These are phyloP conservation scores for Chaunax sp. DNA, from an alignment of 2,797 vertebrate species.

Conservation along the genomic window DNA sequence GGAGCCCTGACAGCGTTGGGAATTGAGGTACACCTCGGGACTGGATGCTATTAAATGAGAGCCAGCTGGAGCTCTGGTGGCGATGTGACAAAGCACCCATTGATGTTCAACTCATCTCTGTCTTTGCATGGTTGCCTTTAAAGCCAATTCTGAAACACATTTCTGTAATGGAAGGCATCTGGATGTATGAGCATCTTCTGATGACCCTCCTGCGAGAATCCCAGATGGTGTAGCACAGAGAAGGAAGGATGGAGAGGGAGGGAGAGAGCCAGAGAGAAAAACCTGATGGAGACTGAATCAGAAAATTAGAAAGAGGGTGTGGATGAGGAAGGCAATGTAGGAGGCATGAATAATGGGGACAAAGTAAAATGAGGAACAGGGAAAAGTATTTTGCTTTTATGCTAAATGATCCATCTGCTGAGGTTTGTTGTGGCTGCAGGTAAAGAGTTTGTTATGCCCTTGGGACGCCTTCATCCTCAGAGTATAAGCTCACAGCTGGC, in stretches of 20 bases:
- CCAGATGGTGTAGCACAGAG: constrained; percentile 42
- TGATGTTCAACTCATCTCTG: constrained; percentile 4
- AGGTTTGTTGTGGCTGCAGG: constrained; percentile 52
- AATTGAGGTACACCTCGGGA: constrained; percentile 48
- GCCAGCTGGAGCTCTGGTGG: constrained; percentile 64
- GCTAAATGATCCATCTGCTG: constrained; percentile 51
- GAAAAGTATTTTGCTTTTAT: constrained; percentile 40
- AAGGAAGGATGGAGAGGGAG: constrained; percentile 21
- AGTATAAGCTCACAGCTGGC: constrained; percentile 50
- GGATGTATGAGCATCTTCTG: constrained; percentile 52
- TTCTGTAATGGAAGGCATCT: constrained; percentile 66
- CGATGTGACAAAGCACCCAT: constrained; percentile 20
- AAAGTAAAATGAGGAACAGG: constrained; percentile 29
- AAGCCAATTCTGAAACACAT: constrained; percentile 59
- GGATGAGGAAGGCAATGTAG: constrained; percentile 26
- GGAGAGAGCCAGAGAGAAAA: constrained; percentile 18
- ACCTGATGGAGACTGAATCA: constrained; percentile 29
- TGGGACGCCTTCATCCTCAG: constrained; percentile 47
- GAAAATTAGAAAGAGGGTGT: constrained; percentile 30
- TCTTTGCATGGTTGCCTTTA: constrained; percentile 43
- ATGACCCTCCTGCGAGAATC: constrained; percentile 53
- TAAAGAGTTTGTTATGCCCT: constrained; percentile 50
- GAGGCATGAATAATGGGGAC: constrained; percentile 30
- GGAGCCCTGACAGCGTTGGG: constrained; percentile 30
- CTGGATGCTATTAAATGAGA: constrained; percentile 67